phyloP scores from a whole-genome alignment of 1,140 invertebrate genomes.

The Melanaphis sacchari region DNA sequence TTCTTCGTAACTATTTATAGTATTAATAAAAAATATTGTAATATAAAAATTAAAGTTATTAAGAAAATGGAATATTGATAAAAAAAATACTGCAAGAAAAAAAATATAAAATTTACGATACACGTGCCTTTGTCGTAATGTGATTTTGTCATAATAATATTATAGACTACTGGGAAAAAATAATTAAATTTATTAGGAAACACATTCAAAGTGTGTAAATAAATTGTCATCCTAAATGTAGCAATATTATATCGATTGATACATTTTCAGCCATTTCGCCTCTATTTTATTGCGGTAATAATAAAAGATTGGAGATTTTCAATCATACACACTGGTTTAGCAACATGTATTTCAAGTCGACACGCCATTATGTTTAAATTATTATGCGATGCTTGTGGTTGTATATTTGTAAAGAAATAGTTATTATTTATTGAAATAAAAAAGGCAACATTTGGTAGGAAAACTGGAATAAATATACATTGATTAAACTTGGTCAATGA shows the following conservation, averaged over 20 bases:
- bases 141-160: not conserved
- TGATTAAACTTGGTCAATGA: constrained; percentile 6
- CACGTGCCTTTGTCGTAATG: not conserved
- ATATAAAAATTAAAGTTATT: not conserved
- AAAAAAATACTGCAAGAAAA: not conserved
- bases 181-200: not conserved
- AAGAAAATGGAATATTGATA: not conserved
- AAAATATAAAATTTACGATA: not conserved
- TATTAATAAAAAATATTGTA: not conserved
- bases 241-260: not conserved
- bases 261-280: not conserved
- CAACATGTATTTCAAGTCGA: not conserved
- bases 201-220: not conserved
- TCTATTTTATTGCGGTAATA: not conserved
- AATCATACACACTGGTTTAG: not conserved
- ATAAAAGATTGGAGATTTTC: not conserved
- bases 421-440: not conserved
- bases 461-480: not conserved
- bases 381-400: not conserved
- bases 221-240: not conserved
- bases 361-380: not conserved
- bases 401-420: not conserved
- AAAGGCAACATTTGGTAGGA: not conserved
- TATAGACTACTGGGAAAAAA: not conserved
- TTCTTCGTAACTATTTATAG: not conserved